Evolutionary conservation across 2,113 vertebrate genomes (phyloP).

Genomic region (Pituophis catenifer): DNA sequence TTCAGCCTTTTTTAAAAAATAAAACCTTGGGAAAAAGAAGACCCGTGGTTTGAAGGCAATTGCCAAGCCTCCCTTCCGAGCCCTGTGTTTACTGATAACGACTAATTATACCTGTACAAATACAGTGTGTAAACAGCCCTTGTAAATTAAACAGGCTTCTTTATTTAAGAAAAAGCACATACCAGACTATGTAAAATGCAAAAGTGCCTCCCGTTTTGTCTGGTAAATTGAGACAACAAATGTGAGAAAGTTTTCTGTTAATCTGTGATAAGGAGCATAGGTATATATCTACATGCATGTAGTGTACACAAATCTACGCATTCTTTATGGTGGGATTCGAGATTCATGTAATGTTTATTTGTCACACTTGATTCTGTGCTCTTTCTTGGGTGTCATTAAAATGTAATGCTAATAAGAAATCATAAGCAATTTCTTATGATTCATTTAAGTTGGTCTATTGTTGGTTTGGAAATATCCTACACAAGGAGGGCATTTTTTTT

Average conservation of each 20-base stretch:
- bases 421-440: not conserved
- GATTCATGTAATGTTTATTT: not conserved
- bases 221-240: not conserved
- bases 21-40: not conserved
- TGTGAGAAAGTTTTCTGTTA: not conserved
- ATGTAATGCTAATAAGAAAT: not conserved
- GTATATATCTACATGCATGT: not conserved
- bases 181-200: not conserved
- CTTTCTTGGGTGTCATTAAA: not conserved
- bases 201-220: not conserved
- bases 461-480: not conserved
- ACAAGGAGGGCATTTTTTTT: not conserved
- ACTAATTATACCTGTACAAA: conserved; percentile 19
- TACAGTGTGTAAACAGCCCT: not conserved
- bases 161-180: not conserved
- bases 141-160: not conserved
- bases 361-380: not conserved
- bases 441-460: not conserved
- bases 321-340: not conserved
- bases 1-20: conserved; percentile 17
- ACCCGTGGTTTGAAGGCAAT: not conserved
- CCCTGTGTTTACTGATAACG: conserved; percentile 13
- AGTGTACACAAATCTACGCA: not conserved
- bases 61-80: not conserved
- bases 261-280: not conserved